Evolutionary conservation across 1,140 invertebrate genomes (phyloP).

Genomic region (Nebria ingens): DNA sequence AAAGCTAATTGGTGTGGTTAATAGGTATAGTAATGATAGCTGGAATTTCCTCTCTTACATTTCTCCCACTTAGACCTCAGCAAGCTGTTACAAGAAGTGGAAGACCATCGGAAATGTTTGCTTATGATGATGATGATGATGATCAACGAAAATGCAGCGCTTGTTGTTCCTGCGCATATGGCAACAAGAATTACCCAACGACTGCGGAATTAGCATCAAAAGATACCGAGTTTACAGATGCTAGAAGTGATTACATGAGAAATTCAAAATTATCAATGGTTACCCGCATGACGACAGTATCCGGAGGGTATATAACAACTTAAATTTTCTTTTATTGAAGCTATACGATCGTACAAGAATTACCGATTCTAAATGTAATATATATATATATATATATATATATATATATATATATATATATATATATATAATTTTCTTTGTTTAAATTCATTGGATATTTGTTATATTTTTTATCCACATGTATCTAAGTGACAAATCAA

Average conservation of each 20-base stretch:
- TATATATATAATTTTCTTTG: neutral
- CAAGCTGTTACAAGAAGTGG: neutral
- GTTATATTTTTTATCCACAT: too few species aligned
- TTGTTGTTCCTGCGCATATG: neutral
- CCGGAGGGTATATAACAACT: too few species aligned
- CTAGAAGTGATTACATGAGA: too few species aligned
- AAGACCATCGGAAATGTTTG: constrained; percentile 11
- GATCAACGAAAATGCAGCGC: constrained; percentile 2
- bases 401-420: neutral
- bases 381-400: neutral
- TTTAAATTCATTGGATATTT: neutral
- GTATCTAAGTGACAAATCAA: too few species aligned
- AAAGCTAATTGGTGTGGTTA: neutral
- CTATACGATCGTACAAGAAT: too few species aligned
- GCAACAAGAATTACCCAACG: constrained; percentile 12
- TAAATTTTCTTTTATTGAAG: too few species aligned
- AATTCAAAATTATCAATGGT: too few species aligned
- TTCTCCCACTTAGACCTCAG: neutral
- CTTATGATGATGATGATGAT: constrained; percentile 12
- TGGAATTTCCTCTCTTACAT: neutral
- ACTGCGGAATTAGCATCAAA: neutral
- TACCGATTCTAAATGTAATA: too few species aligned
- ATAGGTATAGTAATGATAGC: neutral
- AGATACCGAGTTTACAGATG: neutral
- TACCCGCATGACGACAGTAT: too few species aligned